Base-by-base conservation (phyloP, 2,113 vertebrate genomes). In the Microtus montanus region DNA sequence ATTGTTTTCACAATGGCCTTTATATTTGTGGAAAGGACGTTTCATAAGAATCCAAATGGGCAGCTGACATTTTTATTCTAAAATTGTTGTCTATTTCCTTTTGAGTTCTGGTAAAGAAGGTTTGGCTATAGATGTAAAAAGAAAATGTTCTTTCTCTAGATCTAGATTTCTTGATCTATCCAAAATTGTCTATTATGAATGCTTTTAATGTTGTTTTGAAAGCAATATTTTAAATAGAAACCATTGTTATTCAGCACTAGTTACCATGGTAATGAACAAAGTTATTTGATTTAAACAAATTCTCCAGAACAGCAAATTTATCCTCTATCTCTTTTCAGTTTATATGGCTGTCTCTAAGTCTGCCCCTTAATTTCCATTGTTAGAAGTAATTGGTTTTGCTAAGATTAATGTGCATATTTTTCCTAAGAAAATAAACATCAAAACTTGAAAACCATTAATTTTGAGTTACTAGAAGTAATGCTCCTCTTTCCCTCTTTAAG, bases 191-290 rank as follows among this genome's bases (percentile, higher is more conserved):
- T 93, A 90, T 93, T 86, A 78, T 90, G 66, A 90, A 70, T 92
- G 64, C 33, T 4, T 95, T 91, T 94, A 87, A 73, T 82, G 47
- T 93, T 91, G 71, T 61, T 88, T 94, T 96, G 66, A 97, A 96
- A 91, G 26, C 44, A 94, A 3, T 91, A 89, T 90, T 97, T 96
- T 96, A 90, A 93, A 94, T 87, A 95, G 92, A 54, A 93, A 41
- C 90, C 85, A 89, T 90, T 97, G 82, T 95, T 95, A 84, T 92
- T 95, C 87, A 96, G 10, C 82, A 73, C 41, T 79, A 52, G 85
- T 96, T 94, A 86, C 94, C 52, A 93, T 96, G 58, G 92, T 66
- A 97, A 96, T 90, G 90, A 92, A 90, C 75, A 20, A 71, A 33
- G 79, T 89, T 96, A 75, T 58, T 95, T 93, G 49, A 96, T 92